Base-by-base conservation (phyloP, 1,140 invertebrate genomes). In the Plectrocnemia conspersa region DNA sequence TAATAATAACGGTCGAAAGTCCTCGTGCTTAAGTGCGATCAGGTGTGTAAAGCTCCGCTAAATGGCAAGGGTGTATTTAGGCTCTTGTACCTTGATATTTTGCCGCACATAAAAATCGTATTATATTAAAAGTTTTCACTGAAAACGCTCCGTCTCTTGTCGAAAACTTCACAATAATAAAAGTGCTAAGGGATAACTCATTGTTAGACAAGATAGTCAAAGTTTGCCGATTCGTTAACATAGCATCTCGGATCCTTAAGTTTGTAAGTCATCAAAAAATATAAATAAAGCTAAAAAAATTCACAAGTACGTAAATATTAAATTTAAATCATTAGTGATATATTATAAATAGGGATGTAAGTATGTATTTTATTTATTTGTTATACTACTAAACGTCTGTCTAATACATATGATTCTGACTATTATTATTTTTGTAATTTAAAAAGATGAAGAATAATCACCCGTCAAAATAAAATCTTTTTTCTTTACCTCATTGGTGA, bases 1-100 rank as follows among this genome's bases (percentile, higher is more conserved):
- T 33, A 55, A 55, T 55, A 33, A 55, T n/a, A n/a, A 15, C 42
- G 47, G 35, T 36, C 27, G 41, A 44, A n/a, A 44, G 40, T 44
- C 44, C 32, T 45, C 48, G 40, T 19, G 22, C 32, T 41, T 47
- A 55, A 55, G 53, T 55, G 53, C 53, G 53, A 55, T 55, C 53
- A 55, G 53, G 53, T 55, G 53, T 55, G 53, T 55, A 25, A 47
- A 38, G 53, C 42, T 38, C 13, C 53, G 44, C 41, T 45, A 29
- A 55, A 55, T 55, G 53, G 53, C 53, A 54, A 24, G 42, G 42
- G 52, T 23, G 32, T 54, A 35, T 45, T 54, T 54, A 23, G 35
- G 25, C 41, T 32, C 44, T n/a, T n/a, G n/a, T n/a, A n/a, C 52
- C 29, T 22, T 15, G 52, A 45, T 45, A 54, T 45, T 54, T 36